Evolutionary conservation across 2,113 vertebrate genomes (phyloP).

Genomic region (Proterorhinus semilunaris): DNA sequence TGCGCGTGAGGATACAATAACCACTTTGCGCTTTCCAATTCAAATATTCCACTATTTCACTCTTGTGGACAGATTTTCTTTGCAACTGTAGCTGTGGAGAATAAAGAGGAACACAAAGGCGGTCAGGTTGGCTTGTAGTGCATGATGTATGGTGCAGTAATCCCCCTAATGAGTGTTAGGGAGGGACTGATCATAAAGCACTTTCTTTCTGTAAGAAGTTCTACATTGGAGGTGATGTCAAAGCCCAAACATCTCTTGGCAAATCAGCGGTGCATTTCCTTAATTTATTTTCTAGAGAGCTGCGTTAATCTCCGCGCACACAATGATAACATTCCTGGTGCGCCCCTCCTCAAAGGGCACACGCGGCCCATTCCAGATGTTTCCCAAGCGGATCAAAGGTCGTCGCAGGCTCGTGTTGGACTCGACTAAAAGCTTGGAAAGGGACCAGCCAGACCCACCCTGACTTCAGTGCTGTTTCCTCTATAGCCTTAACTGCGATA

Average conservation of each 20-base stretch:
- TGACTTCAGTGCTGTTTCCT: conserved; percentile 55
- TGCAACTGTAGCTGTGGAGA: conserved; percentile 10
- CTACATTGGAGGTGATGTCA: conserved; percentile 58
- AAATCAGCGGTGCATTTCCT: conserved; percentile 51
- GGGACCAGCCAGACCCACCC: conserved; percentile 59
- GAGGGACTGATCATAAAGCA: conserved; percentile 36
- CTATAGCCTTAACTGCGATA: conserved; percentile 54
- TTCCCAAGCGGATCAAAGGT: conserved; percentile 77
- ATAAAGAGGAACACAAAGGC: neutral
- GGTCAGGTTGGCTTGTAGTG: neutral
- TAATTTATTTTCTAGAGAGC: conserved; percentile 57
- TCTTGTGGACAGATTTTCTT: neutral
- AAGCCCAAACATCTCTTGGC: conserved; percentile 60
- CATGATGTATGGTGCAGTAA: conserved; percentile 11
- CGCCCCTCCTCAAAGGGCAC: conserved; percentile 34
- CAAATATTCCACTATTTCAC: neutral
- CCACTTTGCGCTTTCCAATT: conserved; percentile 20
- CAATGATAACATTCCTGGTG: conserved; percentile 66
- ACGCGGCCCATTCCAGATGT: conserved; percentile 74
- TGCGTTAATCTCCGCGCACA: conserved; percentile 57
- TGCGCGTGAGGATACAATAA: conserved; percentile 53
- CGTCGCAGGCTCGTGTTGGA: conserved; percentile 46
- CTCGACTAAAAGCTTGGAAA: conserved; percentile 61
- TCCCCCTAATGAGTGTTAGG: conserved; percentile 31
- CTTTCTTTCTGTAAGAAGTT: conserved; percentile 40